phyloP scores from a whole-genome alignment of 35 echinoderm and acorn worm species.

The Nesometra sesokonis region DNA sequence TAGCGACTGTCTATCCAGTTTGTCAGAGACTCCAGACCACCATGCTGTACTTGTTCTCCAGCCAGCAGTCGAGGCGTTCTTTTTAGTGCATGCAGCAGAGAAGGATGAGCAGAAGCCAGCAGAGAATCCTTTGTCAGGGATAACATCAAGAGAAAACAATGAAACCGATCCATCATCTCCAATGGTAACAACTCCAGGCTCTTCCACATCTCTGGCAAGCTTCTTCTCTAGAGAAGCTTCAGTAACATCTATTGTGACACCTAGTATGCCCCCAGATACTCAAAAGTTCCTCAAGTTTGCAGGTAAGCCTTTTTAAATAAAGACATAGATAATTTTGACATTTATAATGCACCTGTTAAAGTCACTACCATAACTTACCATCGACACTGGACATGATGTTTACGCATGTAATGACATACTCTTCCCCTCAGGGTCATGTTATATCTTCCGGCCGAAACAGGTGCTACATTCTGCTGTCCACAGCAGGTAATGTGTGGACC shows the following conservation, averaged over 20 bases:
- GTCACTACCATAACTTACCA: too few relatives aligned
- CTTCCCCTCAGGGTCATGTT: too few relatives aligned
- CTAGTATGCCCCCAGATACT: constrained; percentile 81
- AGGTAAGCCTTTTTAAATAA: constrained; percentile 22
- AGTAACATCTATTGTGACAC: constrained; percentile 76
- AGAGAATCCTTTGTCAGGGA: constrained; percentile 9
- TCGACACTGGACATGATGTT: too few relatives aligned
- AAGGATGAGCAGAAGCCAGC: constrained; percentile 39
- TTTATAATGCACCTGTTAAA: too few relatives aligned
- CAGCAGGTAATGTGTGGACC: too few relatives aligned
- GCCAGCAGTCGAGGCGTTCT: constrained; percentile 95
- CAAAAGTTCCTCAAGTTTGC: constrained; percentile 98
- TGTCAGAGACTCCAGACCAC: constrained; percentile 81
- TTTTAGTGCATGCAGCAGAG: constrained; percentile 88
- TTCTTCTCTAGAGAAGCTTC: constrained; percentile 79
- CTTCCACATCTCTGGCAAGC: constrained; percentile 22
- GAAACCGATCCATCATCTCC: constrained; percentile 41
- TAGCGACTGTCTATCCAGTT: constrained; percentile 65
- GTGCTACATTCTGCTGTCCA: too few relatives aligned
- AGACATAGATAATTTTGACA: too few relatives aligned
- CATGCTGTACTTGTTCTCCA: constrained; percentile 96
- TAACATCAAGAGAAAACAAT: neutral
- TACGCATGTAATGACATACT: too few relatives aligned
- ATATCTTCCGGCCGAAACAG: too few relatives aligned
- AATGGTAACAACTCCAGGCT: constrained; percentile 30